Evolutionary conservation across 2,888 invertebrate species (phyloP), one percentile per base, ranked within the genome.

Genomic region (Gymnoscelis rufifasciata): DNA sequence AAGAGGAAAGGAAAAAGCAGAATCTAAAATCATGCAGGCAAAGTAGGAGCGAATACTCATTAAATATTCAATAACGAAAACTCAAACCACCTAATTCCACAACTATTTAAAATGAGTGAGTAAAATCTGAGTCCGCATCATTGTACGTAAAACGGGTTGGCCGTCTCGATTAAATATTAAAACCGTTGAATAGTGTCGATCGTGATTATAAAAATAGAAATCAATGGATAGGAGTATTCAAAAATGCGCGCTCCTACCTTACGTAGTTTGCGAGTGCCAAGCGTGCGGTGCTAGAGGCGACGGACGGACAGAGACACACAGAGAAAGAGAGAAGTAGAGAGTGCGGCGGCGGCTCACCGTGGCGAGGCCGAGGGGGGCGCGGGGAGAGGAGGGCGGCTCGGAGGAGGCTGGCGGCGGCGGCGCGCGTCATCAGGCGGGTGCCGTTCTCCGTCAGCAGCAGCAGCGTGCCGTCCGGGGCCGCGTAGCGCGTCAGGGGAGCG

Each of bases 381-480:
- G 86, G 87, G 82, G 86, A 87, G 79, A 83, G 88, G 71, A 88
- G 88, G 66, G 88, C 88, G 60, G 83, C 88, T 70, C 86, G 87
- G 69, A 89, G 88, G 64, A 89, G 78, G 73, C 88, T 88, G 66
- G 87, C 88, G 68, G 88, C 88, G 57, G 86, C 88, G 60, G 87
- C 83, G 62, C 88, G 81, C 38, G 88, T 89, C 83, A 89, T 83
- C 83, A 87, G 86, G 66, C 90, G 80, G 71, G 90, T 90, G 82
- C 91, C 91, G 71, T 91, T 90, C 79, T 90, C 91, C 77, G 90
- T 90, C 83, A 91, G 90, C 74, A 90, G 90, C 75, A 91, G 89
- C 81, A 90, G 89, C 72, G 90, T 89, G 78, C 91, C 90, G 67
- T 90, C 90, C 56, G 90, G 87, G 64, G 90, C 89, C 62, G 90